Conservation (phyloP, 2,113 vertebrate genomes). For the Ptychochromis oligacanthus region DNA sequence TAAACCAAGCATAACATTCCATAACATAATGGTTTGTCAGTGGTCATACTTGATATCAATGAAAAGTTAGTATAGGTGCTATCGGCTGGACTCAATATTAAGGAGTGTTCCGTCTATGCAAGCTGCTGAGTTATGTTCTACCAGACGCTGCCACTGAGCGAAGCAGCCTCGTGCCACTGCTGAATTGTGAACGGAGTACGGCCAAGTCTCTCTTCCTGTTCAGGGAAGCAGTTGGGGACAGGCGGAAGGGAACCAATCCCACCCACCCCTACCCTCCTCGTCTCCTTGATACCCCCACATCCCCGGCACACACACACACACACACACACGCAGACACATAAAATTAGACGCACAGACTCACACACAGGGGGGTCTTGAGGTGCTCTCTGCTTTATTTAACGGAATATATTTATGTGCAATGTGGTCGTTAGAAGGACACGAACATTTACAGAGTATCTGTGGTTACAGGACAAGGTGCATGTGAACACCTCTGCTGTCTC, state of each 20-base stretch:
- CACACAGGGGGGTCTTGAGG: not conserved
- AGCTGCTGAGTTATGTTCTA: not conserved
- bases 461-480: constrained; percentile 13
- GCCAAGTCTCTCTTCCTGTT: not conserved
- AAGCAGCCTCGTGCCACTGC: not conserved
- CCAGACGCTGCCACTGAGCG: not conserved
- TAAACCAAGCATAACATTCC: no score
- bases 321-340: not conserved
- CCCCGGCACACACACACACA: not conserved
- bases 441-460: constrained; percentile 19
- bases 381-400: constrained; percentile 57
- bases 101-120: not conserved
- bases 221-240: not conserved
- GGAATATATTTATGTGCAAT: constrained; percentile 74
- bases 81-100: not conserved
- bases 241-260: not conserved
- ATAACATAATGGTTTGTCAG: not conserved
- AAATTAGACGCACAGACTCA: not conserved
- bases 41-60: not conserved
- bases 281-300: no score
- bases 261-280: not conserved
- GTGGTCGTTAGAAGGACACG: constrained; percentile 22
- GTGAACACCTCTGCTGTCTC: constrained; percentile 11
- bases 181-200: not conserved
- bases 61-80: not conserved